Evolutionary conservation across 2,113 vertebrate genomes (phyloP), one percentile per base, ranked within the genome.

Genomic region (Acrocephalus arundinaceus): DNA sequence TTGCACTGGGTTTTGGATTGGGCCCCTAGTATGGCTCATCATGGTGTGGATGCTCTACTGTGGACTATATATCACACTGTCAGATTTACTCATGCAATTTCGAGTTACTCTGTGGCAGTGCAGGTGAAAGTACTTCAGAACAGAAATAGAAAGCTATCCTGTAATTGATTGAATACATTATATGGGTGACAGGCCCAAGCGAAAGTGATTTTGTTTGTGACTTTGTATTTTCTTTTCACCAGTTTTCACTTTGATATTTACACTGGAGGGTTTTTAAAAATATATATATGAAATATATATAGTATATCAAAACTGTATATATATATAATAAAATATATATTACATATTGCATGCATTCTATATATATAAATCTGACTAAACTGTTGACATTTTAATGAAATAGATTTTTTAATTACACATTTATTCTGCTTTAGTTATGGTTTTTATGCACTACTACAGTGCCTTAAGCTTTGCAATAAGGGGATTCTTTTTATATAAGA

Each of bases 81-180:
- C 91, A 97, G 94, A 95, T 96, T 96, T 96, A 96, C 93, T 88
- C 63, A 27, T 14, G 12, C 2, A 52, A 74, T 95, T 96, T 93
- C 24, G 41, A 65, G 88, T 83, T 93, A 91, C 49, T 94, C 87
- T 61, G 43, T 77, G 82, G 49, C 86, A 91, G 30, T 52, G 82
- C 92, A 94, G 77, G 70, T 93, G 77, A 97, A 97, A 94, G 66
- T 41, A 83, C 76, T 97, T 96, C 94, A 92, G 85, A 72, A 84
- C 35, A 80, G 91, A 92, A 89, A 89, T 62, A 77, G 96, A 96
- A 96, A 58, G 43, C 20, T 90, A 96, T 86, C 73, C 59, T 96
- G 49, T 84, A 96, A 96, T 57, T 92, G 90, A 94, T 15, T 67
- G 51, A 94, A 85, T 94, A 84, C 39, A 59, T 97, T 96, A 96